These are phyloP conservation scores for Epizoanthus ramosus DNA, from an alignment of 92 coral and sea anemone species.

Conservation along the genomic window DNA sequence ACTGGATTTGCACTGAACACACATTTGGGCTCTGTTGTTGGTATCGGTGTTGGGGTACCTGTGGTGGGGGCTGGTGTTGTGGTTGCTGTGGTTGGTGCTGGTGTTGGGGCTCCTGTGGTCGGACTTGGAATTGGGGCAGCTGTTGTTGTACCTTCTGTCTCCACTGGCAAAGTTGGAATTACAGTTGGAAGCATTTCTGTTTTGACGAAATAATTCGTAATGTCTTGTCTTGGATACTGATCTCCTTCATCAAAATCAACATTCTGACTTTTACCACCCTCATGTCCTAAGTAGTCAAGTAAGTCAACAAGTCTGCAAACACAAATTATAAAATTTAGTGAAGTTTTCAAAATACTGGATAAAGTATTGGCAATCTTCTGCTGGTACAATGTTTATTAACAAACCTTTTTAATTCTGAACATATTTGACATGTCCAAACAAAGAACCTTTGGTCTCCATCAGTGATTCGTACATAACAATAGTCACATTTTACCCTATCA, in stretches of 20 bases:
- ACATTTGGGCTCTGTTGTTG: conserved; percentile 15
- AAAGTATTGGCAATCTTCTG: background rate
- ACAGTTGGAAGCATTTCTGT: conserved; percentile 36
- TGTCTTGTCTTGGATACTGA: conserved; percentile 22
- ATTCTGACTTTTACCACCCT: background rate
- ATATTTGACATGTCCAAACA: no score
- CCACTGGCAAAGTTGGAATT: conserved; percentile 16
- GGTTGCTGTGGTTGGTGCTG: background rate
- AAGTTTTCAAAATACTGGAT: background rate
- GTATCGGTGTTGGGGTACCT: background rate
- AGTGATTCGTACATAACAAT: no score
- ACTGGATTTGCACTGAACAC: background rate
- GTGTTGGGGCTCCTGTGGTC: background rate
- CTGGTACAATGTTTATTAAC: background rate
- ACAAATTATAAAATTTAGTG: background rate
- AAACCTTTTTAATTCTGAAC: no score
- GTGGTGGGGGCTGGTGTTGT: background rate
- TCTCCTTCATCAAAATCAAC: conserved; percentile 24
- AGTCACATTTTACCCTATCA: no score
- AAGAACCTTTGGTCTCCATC: no score
- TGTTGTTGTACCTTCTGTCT: background rate
- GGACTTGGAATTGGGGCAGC: background rate
- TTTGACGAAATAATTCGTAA: conserved; percentile 30
- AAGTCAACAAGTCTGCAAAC: conserved; percentile 5
- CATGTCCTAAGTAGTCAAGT: no score